A percentile compares a stretch with the other conserved stretches of the same genome.
phyloP scores from a whole-genome alignment of 2,113 vertebrate genomes.

The Ptilorrhoa leucosticta region DNA sequence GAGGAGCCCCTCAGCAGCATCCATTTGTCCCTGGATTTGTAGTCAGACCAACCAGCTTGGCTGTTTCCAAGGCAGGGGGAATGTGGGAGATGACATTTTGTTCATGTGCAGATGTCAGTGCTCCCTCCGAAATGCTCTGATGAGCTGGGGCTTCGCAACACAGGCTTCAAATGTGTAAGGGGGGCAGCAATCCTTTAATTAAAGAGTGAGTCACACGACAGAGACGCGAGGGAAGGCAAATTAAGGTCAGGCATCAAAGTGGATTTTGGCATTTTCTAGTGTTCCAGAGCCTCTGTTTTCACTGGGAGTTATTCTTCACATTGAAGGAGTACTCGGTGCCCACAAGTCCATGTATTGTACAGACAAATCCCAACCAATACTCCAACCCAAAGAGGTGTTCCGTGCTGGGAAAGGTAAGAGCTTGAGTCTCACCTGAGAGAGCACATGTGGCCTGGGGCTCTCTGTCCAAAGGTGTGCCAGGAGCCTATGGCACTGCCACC shows the following conservation, averaged over 20 bases:
- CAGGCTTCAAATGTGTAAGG: not conserved
- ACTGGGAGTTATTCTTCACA: not conserved
- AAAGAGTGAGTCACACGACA: slow-evolving; percentile 22
- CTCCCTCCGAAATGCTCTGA: not conserved
- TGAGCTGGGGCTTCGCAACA: not conserved
- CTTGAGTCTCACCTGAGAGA: not conserved
- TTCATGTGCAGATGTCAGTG: not conserved
- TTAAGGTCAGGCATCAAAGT: slow-evolving; percentile 41
- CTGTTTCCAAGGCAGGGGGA: not conserved
- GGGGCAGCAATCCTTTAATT: slow-evolving; percentile 57
- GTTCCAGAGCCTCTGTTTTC: not conserved
- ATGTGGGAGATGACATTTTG: not conserved
- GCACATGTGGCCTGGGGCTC: fast-evolving
- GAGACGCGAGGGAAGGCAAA: slow-evolving; percentile 2
- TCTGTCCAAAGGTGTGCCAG: not conserved
- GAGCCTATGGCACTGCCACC: fast-evolving
- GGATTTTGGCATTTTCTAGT: not conserved
- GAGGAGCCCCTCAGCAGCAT: not conserved
- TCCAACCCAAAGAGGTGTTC: not conserved
- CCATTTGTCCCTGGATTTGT: not conserved
- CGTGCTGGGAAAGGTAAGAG: not conserved
- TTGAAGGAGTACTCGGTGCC: not conserved
- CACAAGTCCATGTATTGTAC: not conserved
- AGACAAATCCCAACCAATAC: not conserved
- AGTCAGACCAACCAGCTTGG: not conserved